phyloP scores from a whole-genome alignment of 2,888 invertebrate genomes.

The Caenorhabditis imperialis region DNA sequence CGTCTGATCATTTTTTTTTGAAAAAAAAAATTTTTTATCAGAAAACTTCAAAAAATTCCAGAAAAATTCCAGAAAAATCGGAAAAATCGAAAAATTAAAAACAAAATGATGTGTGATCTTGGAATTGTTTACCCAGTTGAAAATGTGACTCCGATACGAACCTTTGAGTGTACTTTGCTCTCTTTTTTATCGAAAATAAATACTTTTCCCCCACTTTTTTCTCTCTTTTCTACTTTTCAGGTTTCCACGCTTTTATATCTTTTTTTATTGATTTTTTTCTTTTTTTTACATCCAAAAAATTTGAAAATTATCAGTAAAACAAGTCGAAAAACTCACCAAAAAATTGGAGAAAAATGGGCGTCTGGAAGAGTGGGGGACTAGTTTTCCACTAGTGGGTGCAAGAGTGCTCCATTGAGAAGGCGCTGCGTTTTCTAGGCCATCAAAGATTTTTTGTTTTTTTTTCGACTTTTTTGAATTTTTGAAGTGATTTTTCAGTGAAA shows the following conservation, averaged over 20 bases:
- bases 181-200: conserved; percentile 1
- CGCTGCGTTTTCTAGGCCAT: conserved; percentile 19
- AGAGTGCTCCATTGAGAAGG: conserved; percentile 18
- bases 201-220: no score
- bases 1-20: no score
- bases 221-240: no score
- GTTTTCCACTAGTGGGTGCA: background rate
- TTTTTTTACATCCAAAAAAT: background rate
- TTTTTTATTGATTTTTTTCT: background rate
- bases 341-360: background rate
- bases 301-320: background rate
- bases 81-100: conserved; percentile 1
- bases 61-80: no score
- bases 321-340: background rate
- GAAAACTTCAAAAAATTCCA: no score
- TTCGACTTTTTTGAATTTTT: background rate
- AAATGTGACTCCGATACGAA: conserved; percentile 39
- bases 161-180: conserved; percentile 37
- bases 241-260: no score
- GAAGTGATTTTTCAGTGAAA: background rate
- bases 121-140: conserved; percentile 40
- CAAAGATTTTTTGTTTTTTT: background rate
- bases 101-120: conserved; percentile 26
- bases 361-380: conserved; percentile 12
- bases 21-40: no score